Base-by-base conservation (phyloP, 2,113 vertebrate genomes). In the Ammodytes marinus region DNA sequence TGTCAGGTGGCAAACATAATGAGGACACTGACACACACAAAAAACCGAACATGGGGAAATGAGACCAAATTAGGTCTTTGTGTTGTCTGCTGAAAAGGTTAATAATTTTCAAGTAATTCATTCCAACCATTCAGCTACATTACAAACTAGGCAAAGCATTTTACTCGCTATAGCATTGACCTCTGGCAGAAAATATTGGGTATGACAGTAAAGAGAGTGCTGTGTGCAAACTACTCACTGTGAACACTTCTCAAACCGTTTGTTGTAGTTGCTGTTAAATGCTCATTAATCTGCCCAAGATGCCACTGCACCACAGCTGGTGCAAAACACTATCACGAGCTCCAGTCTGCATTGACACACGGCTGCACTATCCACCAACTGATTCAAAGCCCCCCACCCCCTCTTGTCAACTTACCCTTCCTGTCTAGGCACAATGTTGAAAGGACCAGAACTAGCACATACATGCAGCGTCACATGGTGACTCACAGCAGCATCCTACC, bases 241-340 rank as follows among this genome's bases (percentile, higher is more conserved):
- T 12, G 54, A 85, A 57, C 71, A 66, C 64, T 77, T 75, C 78
- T 40, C 49, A 11, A 67, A 80, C 46, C 54, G 53, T 82, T 84
- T 80, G 64, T 65, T 3, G 58, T 43, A 10, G 13, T n/a, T 71
- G 77, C 77, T 54, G 74, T 49, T 60, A 69, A 79, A 73, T 39
- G 71, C 76, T 88, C 74, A 90, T 91, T 85, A 88, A 90, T 91
- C 79, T 77, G 86, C 80, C 79, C 6, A 78, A 86, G 88, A 88
- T 91, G 71, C 89, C 90, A 87, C 83, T 94, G 93, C 91, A 93
- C 78, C 91, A 91, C 88, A 88, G 85, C 88, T 87, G 89, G 80
- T 80, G 86, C 80, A 82, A 85, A 92, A 90, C 84, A 86, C 85
- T 59, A 64, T 92, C 93, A 92, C 91, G 86, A 89, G 89, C 86